phyloP scores from a whole-genome alignment of 2,888 invertebrate genomes.

The Saturnia japonica region DNA sequence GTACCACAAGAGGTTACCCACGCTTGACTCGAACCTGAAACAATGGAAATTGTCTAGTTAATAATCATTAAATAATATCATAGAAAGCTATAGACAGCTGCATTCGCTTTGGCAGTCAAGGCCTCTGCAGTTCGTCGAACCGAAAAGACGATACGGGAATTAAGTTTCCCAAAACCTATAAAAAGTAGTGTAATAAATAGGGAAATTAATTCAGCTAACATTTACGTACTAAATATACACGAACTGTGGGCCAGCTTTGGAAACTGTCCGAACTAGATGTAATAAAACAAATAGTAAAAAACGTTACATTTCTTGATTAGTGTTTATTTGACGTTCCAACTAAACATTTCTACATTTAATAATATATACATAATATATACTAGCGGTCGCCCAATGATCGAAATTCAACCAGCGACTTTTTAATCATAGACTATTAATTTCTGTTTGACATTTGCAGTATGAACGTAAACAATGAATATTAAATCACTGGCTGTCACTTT shows the following conservation, averaged over 20 bases:
- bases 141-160: neutral
- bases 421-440: too few species aligned
- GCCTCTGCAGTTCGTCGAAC: conserved; percentile 6
- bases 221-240: neutral
- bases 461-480: too few species aligned
- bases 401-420: too few species aligned
- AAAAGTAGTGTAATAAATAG: neutral
- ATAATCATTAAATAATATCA: neutral
- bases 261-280: neutral
- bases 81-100: neutral
- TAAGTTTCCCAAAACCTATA: neutral
- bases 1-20: conserved; percentile 16
- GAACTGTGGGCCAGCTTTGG: neutral
- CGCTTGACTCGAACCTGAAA: conserved; percentile 21
- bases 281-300: too few species aligned
- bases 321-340: too few species aligned
- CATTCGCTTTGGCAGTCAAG: neutral
- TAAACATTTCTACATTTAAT: too few species aligned
- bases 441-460: too few species aligned
- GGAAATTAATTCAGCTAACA: neutral
- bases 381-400: too few species aligned
- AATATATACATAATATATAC: too few species aligned
- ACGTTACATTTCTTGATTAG: too few species aligned
- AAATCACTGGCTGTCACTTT: too few species aligned
- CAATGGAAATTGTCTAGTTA: conserved; percentile 18